A percentile compares a stretch with the other conserved stretches of the same genome.
These are phyloP conservation scores for Clepsis dumicolana DNA, from an alignment of 2,888 invertebrate genomes.

Conservation along the genomic window DNA sequence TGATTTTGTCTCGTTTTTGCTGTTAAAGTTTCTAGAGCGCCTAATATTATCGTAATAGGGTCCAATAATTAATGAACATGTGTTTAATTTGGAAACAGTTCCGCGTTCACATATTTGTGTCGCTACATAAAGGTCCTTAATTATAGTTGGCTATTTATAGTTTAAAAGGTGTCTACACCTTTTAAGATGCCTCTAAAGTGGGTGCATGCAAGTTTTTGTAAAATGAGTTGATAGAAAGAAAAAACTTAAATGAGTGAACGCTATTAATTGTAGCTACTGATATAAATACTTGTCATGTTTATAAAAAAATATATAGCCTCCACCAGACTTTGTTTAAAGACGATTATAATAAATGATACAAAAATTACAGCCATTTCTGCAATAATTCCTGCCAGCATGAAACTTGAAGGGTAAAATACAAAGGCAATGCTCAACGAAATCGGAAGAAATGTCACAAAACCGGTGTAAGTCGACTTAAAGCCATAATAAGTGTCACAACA, in stretches of 20 bases:
- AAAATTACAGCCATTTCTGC: background rate
- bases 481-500: slow-evolving; percentile 71
- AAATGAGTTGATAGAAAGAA: too few species aligned
- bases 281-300: too few species aligned
- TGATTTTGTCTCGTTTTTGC: slow-evolving; percentile 52
- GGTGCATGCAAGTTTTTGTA: too few species aligned
- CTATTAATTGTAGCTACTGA: too few species aligned
- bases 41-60: slow-evolving; percentile 52
- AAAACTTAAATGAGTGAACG: background rate
- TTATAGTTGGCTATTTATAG: background rate
- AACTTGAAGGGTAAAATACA: slow-evolving; percentile 21
- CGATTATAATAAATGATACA: background rate
- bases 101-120: slow-evolving; percentile 42
- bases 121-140: background rate
- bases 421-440: slow-evolving; percentile 61
- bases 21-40: slow-evolving; percentile 38
- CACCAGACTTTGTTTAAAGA: background rate
- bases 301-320: too few species aligned
- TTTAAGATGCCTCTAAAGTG: too few species aligned
- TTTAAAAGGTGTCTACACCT: too few species aligned
- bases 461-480: slow-evolving; percentile 56
- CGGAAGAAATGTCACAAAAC: slow-evolving; percentile 64
- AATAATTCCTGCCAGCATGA: background rate
- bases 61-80: slow-evolving; percentile 46
- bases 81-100: slow-evolving; percentile 38